phyloP scores from a whole-genome alignment of 1,140 invertebrate species.

The Bombyx mandarina region DNA sequence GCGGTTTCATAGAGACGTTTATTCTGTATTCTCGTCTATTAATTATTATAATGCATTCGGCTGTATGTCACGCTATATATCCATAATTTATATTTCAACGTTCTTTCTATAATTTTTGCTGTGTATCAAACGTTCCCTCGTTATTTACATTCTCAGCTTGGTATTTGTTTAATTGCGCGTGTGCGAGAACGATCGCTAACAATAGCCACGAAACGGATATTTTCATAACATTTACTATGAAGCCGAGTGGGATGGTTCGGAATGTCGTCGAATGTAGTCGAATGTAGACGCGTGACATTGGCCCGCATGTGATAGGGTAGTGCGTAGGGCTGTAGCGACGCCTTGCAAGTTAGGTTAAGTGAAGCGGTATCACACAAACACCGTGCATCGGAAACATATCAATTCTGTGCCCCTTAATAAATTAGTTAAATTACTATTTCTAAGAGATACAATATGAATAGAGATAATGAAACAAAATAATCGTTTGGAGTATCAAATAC shows the following conservation, averaged over 20 bases:
- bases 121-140: slow-evolving; percentile 16
- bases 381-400: slow-evolving; percentile 73
- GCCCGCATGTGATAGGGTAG: slow-evolving; percentile 69
- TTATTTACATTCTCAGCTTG: slow-evolving; percentile 26
- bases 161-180: slow-evolving; percentile 16
- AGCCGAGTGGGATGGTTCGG: slow-evolving; percentile 43
- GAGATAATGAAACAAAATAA: slow-evolving; percentile 60
- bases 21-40: slow-evolving; percentile 65
- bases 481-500: slow-evolving; percentile 65
- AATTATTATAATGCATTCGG: slow-evolving; percentile 60
- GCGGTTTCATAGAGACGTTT: slow-evolving; percentile 68
- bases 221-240: slow-evolving; percentile 46
- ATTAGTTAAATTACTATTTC: slow-evolving; percentile 62
- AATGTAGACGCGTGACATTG: slow-evolving; percentile 57
- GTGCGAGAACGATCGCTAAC: slow-evolving; percentile 5
- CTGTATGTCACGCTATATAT: slow-evolving; percentile 59
- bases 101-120: slow-evolving; percentile 28
- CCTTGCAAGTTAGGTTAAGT: slow-evolving; percentile 71
- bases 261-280: slow-evolving; percentile 28
- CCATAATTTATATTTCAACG: slow-evolving; percentile 36
- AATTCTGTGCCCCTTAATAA: slow-evolving; percentile 73
- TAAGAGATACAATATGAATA: slow-evolving; percentile 69
- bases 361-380: slow-evolving; percentile 70
- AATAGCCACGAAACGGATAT: slow-evolving; percentile 20
- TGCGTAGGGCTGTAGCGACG: slow-evolving; percentile 64